These are phyloP conservation scores for Pterocles orientalis DNA, from an alignment of 2,113 vertebrate species.

Conservation along the genomic window DNA sequence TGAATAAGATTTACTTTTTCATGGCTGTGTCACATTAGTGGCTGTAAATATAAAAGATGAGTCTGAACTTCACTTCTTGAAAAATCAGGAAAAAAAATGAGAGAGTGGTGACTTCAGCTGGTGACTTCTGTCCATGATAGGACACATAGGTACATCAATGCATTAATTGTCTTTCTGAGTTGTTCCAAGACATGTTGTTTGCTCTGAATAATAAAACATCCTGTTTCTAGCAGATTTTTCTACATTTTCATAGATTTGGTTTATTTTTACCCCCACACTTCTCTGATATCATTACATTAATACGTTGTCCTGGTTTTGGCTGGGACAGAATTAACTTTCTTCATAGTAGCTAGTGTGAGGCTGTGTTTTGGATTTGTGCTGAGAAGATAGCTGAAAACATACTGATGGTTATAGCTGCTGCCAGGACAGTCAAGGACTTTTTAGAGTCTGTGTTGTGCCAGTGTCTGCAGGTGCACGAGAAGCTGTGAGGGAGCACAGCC, in stretches of 20 bases:
- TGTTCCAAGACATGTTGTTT: neutral
- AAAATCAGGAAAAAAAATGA: neutral
- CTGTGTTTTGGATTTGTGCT: too few relatives aligned
- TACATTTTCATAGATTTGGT: neutral
- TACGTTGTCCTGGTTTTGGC: too few relatives aligned
- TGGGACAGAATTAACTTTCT: too few relatives aligned
- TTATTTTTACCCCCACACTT: neutral
- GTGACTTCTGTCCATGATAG: neutral
- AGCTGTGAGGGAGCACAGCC: too few relatives aligned
- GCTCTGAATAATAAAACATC: neutral
- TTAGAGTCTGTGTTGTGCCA: too few relatives aligned
- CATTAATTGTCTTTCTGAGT: neutral
- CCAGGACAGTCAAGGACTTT: too few relatives aligned
- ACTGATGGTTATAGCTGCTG: too few relatives aligned
- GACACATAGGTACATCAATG: neutral
- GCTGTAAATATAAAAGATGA: neutral
- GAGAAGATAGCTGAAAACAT: too few relatives aligned
- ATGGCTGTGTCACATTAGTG: neutral
- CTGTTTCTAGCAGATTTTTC: neutral
- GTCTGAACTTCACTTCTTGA: neutral
- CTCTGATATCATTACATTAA: neutral
- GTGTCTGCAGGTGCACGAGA: too few relatives aligned
- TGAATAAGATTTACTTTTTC: neutral
- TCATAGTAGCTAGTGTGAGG: too few relatives aligned
- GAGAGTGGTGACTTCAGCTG: neutral